Base-by-base conservation (phyloP, 2,888 invertebrate genomes). In the Drosophila meridiana region DNA sequence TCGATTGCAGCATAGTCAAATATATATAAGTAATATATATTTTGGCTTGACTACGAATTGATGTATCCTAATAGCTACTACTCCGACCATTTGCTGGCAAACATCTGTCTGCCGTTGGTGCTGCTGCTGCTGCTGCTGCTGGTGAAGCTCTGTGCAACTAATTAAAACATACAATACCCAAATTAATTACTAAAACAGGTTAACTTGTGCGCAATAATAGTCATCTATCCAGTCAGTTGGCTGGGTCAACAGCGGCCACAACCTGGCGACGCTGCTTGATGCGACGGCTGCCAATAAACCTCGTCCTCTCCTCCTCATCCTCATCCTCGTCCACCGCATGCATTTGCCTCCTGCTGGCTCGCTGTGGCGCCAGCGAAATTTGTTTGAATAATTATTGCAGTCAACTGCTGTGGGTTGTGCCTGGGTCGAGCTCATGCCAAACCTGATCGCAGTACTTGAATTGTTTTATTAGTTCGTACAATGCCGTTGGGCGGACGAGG, bases 111-210 rank as follows among this genome's bases (percentile, higher is more conserved):
- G 77, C 62, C 36, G 9, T 36, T 40, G 26, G 26, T 52, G 50
- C 63, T 62, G 36, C 11, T 36, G 56, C 4, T 14, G 62, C 48
- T 36, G 48, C 14, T n/a, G 56, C 50, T n/a, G 62, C 36, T 34
- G 26, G 5, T 14, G 56, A 50, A 70, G 71, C 59, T 59, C 43
- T 60, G 83, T 73, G 77, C 72, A 78, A 90, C 92, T 92, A 92
- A 92, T 92, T 92, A 91, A 92, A 91, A 88, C 91, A 91, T 91
- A 92, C 92, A 92, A 92, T 92, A 89, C 89, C 88, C 81, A 92
- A 92, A 92, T 92, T 92, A 92, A 92, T 92, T 92, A 92, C 92
- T 89, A 91, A 92, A 92, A 91, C 91, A 91, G 92, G 91, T 91
- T 92, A 92, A 91, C 91, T 92, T 92, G 90, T 90, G 91, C 84